phyloP scores from a whole-genome alignment of 2,888 invertebrate genomes.

The Tiliacea aurago region DNA sequence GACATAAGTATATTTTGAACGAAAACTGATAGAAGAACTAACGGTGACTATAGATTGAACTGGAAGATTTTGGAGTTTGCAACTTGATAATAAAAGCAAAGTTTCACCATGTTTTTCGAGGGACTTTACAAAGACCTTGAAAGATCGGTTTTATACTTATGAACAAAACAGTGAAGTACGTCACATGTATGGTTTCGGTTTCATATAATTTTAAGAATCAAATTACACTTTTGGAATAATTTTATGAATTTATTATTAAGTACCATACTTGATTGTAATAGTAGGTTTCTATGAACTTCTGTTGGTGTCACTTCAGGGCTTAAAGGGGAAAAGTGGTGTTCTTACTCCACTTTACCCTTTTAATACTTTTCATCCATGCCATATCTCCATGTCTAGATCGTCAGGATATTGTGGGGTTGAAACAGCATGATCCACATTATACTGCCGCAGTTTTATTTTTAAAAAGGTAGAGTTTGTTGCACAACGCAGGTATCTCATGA shows the following conservation, averaged over 20 bases:
- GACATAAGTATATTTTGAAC: slow-evolving; percentile 29
- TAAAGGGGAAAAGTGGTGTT: no score
- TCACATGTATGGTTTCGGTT: neutral
- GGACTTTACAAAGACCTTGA: slow-evolving; percentile 23
- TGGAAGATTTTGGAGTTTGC: slow-evolving; percentile 30
- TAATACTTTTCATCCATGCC: no score
- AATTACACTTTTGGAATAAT: neutral
- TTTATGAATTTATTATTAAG: neutral
- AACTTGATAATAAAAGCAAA: slow-evolving; percentile 42
- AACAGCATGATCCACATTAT: no score
- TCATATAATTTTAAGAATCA: neutral
- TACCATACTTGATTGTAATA: neutral
- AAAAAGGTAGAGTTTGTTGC: no score
- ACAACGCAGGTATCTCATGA: no score
- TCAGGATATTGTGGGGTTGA: no score
- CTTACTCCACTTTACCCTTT: no score
- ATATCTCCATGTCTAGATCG: no score
- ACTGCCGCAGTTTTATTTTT: no score
- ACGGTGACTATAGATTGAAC: no score
- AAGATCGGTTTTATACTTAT: slow-evolving; percentile 20
- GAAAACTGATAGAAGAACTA: slow-evolving; percentile 38
- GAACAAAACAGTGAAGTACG: neutral
- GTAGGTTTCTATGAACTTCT: neutral
- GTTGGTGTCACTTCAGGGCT: no score
- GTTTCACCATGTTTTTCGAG: slow-evolving; percentile 30